Conservation (phyloP, 2,797 vertebrate genomes). For the Lutjanus campechanus region DNA sequence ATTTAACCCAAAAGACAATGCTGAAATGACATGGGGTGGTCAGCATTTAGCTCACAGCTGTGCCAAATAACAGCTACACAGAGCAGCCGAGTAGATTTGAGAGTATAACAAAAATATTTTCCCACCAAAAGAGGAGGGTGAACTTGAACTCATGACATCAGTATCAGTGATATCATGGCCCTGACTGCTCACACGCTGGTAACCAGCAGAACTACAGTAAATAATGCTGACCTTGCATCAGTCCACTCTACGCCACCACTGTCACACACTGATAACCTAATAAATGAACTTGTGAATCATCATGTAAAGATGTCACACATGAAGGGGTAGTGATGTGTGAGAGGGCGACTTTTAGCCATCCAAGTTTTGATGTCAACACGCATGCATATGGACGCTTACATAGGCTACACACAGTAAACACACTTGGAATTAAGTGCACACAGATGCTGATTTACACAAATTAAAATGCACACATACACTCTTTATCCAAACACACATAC, state of each 20-base stretch:
- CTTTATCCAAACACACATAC: conserved; percentile 32
- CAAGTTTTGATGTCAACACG: background rate
- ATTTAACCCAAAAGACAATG: too few relatives aligned
- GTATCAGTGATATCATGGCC: background rate
- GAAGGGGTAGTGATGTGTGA: conserved; percentile 15
- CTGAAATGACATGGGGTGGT: too few relatives aligned
- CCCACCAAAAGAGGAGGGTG: accelerated
- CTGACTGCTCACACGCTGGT: background rate
- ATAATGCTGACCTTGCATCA: conserved; percentile 24
- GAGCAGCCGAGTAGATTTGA: too few relatives aligned
- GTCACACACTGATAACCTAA: conserved; percentile 38
- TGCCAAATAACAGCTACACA: too few relatives aligned
- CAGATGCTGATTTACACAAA: background rate
- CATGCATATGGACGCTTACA: too few relatives aligned
- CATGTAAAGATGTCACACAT: conserved; percentile 31
- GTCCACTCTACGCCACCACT: conserved; percentile 5
- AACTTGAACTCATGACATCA: background rate
- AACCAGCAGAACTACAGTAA: conserved; percentile 4
- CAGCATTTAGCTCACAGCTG: too few relatives aligned
- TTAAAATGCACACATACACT: conserved; percentile 11
- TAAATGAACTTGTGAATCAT: conserved; percentile 48
- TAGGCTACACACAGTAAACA: background rate
- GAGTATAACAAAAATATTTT: background rate
- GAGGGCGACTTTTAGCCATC: conserved; percentile 13
- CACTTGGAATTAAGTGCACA: background rate